Conservation (phyloP, 2,113 vertebrate species). For the Callithrix jacchus region DNA sequence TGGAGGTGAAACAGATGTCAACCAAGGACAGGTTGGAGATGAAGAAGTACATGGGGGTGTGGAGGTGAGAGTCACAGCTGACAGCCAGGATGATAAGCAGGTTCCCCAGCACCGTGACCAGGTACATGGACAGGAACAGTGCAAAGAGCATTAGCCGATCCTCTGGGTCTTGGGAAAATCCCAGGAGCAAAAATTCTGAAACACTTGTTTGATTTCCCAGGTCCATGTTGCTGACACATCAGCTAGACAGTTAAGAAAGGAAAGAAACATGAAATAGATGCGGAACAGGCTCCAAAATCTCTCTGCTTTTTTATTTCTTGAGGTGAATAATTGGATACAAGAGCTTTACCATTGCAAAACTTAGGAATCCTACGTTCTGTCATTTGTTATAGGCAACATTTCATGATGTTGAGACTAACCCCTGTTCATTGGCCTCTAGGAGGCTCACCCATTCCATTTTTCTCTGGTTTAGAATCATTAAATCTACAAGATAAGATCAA, state of each 20-base stretch:
- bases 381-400: neutral
- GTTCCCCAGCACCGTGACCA: neutral
- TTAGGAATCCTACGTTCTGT: neutral
- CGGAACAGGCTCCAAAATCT: neutral
- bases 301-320: neutral
- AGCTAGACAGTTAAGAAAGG: neutral
- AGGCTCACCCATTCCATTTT: neutral
- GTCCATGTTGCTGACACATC: constrained; percentile 18
- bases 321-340: neutral
- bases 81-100: no score
- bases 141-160: constrained; percentile 25
- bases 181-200: constrained; percentile 60
- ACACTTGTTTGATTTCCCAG: constrained; percentile 41
- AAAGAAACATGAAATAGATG: neutral
- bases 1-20: no score
- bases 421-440: neutral
- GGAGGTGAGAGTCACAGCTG: no score
- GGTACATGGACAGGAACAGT: constrained; percentile 44
- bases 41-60: no score
- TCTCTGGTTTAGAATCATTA: neutral
- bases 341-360: neutral
- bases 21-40: no score
- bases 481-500: neutral
- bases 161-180: constrained; percentile 48
- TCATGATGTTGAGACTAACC: neutral